These are phyloP conservation scores for Adelges cooleyi DNA, from an alignment of 1,140 invertebrate species.

Conservation along the genomic window DNA sequence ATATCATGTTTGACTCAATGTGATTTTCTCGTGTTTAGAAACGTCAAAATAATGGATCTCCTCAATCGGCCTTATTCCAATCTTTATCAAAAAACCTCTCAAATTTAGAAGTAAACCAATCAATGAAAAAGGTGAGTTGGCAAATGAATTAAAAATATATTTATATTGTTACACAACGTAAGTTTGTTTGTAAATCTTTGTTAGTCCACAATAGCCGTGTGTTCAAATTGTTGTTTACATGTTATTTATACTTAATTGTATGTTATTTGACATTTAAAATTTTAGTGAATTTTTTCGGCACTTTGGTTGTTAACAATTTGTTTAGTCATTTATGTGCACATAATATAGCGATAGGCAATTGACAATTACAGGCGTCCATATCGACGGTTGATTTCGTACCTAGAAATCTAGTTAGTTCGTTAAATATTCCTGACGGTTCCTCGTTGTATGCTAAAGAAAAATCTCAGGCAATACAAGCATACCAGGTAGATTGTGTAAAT, in stretches of 20 bases:
- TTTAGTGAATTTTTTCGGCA: no score
- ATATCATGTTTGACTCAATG: no score
- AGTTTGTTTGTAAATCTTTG: no score
- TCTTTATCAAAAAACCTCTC: constrained; percentile 32
- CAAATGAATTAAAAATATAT: not conserved
- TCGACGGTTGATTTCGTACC: constrained; percentile 15
- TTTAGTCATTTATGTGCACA: no score
- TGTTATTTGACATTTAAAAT: no score
- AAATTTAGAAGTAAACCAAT: constrained; percentile 30
- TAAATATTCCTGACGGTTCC: constrained; percentile 9
- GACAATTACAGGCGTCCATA: constrained; percentile 15
- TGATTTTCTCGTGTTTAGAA: no score
- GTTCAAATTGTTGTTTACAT: no score
- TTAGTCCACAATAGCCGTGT: no score
- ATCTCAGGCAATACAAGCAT: constrained; percentile 28
- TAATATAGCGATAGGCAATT: no score
- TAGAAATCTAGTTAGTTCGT: constrained; percentile 20
- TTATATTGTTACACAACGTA: no score
- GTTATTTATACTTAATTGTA: no score
- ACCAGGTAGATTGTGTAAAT: not conserved
- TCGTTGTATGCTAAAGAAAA: constrained; percentile 20
- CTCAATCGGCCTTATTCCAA: constrained; percentile 19
- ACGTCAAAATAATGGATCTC: constrained; percentile 32
- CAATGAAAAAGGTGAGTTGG: constrained; percentile 32
- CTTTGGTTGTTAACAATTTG: no score